A percentile compares a stretch with the other conserved stretches of the same genome.
These are phyloP conservation scores for Camptogramma bilineatum DNA, from an alignment of 2,888 invertebrate genomes.

Conservation along the genomic window DNA sequence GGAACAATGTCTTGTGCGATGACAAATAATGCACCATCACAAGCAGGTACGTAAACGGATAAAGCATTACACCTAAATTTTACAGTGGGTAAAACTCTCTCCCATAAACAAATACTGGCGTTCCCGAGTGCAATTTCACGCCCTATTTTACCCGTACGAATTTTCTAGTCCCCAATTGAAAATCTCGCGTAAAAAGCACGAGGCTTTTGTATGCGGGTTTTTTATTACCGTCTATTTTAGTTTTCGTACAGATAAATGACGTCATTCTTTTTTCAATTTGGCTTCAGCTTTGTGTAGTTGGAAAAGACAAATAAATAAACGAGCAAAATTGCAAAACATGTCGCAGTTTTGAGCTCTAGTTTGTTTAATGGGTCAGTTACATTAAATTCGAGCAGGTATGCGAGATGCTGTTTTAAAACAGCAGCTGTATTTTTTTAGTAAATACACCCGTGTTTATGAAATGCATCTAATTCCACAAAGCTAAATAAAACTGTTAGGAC, in stretches of 20 bases:
- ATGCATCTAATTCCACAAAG: constrained; percentile 28
- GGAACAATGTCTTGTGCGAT: constrained; percentile 53
- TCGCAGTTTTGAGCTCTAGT: constrained; percentile 24
- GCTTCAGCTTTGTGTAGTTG: constrained; percentile 59
- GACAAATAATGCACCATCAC: constrained; percentile 64
- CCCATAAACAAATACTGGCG: constrained; percentile 79
- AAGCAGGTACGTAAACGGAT: constrained; percentile 49
- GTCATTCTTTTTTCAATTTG: constrained; percentile 71
- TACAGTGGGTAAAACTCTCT: constrained; percentile 60
- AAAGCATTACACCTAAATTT: constrained; percentile 70
- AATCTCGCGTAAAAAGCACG: constrained; percentile 66
- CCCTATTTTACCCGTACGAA: constrained; percentile 78
- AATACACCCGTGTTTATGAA: constrained; percentile 24
- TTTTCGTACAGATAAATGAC: constrained; percentile 68
- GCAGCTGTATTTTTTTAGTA: constrained; percentile 29
- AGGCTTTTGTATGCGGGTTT: constrained; percentile 66
- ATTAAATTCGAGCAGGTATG: constrained; percentile 27
- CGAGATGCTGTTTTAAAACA: constrained; percentile 31
- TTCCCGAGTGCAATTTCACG: constrained; percentile 78
- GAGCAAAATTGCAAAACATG: constrained; percentile 39
- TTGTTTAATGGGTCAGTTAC: constrained; percentile 37
- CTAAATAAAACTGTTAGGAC: constrained; percentile 23
- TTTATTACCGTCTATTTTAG: constrained; percentile 72
- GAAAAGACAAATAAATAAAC: constrained; percentile 49
- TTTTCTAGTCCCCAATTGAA: constrained; percentile 72